These are phyloP conservation scores for Hydrophis major DNA, from an alignment of 2,797 vertebrate species.

Conservation along the genomic window DNA sequence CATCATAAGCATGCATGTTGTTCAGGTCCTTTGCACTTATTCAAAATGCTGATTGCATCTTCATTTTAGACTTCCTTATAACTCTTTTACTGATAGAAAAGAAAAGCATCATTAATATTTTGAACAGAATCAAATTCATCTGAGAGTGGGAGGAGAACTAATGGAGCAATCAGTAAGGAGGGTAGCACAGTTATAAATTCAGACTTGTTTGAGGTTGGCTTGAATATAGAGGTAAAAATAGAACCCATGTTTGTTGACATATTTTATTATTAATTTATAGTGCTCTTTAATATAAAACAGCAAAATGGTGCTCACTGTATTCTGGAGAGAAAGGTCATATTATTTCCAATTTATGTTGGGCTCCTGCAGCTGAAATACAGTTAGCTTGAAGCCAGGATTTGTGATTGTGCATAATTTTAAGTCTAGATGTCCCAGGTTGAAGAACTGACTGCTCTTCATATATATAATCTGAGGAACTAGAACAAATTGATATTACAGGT, in stretches of 20 bases:
- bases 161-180: not conserved
- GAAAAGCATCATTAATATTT: not conserved
- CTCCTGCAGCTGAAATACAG: not conserved
- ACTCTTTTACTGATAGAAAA: not conserved
- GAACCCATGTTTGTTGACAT: not conserved
- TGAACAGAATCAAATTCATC: not conserved
- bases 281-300: not conserved
- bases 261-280: not conserved
- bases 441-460: not conserved
- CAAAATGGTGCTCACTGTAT: not conserved
- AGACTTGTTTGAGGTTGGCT: not conserved
- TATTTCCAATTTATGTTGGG: not conserved
- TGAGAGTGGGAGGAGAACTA: not conserved
- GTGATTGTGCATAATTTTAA: not conserved
- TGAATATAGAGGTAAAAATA: not conserved
- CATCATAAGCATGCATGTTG: not conserved
- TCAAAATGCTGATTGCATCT: not conserved
- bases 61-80: not conserved
- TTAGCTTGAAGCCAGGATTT: not conserved
- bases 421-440: not conserved
- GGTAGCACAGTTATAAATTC: not conserved
- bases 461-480: not conserved
- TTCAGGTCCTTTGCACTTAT: not conserved
- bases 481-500: not conserved
- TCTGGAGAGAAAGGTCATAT: not conserved